Percentiles rank a stretch among this genome's conserved stretches.
Conservation (phyloP, 2,888 invertebrate species). For the Sinodicranocentrus sp. region DNA sequence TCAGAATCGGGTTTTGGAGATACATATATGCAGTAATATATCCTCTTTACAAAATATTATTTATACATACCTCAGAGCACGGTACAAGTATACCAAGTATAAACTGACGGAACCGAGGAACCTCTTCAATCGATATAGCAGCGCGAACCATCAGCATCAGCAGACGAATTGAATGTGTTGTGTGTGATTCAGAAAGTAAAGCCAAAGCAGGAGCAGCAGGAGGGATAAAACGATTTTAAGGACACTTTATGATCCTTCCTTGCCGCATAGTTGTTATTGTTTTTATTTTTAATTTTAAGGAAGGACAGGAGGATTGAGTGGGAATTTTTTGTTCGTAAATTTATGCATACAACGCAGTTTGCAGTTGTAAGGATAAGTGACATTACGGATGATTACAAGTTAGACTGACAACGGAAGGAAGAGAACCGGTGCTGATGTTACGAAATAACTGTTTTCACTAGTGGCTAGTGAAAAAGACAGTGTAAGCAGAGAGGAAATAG, state of each 20-base stretch:
- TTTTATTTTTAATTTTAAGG: no score
- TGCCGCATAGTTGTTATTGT: no score
- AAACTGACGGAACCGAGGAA: conserved; percentile 44
- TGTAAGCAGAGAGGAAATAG: neutral
- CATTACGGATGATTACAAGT: neutral
- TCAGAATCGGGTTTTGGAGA: conserved; percentile 16
- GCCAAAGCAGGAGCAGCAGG: conserved; percentile 28
- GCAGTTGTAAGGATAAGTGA: neutral
- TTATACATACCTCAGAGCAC: neutral
- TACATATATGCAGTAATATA: neutral
- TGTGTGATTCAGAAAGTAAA: neutral
- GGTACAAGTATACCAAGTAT: conserved; percentile 20
- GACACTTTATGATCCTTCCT: no score
- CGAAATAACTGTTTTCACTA: conserved; percentile 2
- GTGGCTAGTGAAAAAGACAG: conserved; percentile 1
- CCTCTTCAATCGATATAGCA: conserved; percentile 61
- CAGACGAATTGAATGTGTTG: conserved; percentile 23
- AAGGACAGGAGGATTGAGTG: neutral
- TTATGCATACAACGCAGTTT: neutral
- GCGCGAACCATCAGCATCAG: conserved; percentile 57
- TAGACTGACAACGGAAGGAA: neutral
- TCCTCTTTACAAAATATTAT: conserved; percentile 2
- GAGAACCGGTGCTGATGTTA: neutral
- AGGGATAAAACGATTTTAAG: conserved; percentile 14
- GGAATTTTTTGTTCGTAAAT: neutral